Percentiles rank a stretch among this genome's conserved stretches.
These are phyloP conservation scores for Momotus momota DNA, from an alignment of 2,797 vertebrate species.

Conservation along the genomic window DNA sequence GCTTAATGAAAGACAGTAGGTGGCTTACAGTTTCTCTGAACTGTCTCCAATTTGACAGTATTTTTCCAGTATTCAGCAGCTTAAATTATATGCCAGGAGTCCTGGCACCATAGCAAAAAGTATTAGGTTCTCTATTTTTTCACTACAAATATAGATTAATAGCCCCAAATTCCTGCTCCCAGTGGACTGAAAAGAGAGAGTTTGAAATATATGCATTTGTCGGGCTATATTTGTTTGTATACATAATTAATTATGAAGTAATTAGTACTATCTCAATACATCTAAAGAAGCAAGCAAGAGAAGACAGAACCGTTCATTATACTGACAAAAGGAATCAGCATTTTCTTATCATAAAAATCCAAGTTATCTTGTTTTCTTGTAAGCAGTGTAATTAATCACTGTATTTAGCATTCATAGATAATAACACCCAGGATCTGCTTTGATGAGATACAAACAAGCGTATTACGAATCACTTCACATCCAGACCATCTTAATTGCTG, in stretches of 20 bases:
- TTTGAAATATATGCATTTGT: conserved; percentile 18
- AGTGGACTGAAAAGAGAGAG: neutral
- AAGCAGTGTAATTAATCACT: conserved; percentile 70
- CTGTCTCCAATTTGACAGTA: neutral
- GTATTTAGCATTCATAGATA: conserved; percentile 65
- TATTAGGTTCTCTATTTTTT: neutral
- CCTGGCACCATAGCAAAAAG: neutral
- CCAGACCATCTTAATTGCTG: conserved; percentile 39
- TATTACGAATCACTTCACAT: conserved; percentile 60
- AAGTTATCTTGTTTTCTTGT: conserved; percentile 73
- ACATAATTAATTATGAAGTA: conserved; percentile 55
- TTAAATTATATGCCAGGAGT: neutral
- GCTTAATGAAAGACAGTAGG: conserved; percentile 43
- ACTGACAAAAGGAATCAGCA: conserved; percentile 67
- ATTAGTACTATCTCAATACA: conserved; percentile 62
- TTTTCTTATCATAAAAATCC: conserved; percentile 71
- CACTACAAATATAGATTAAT: neutral
- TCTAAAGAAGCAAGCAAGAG: conserved; percentile 61
- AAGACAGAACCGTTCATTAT: conserved; percentile 68
- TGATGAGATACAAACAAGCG: conserved; percentile 63
- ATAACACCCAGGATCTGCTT: conserved; percentile 40
- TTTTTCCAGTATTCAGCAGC: neutral
- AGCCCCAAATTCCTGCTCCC: neutral
- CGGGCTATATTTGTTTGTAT: neutral
- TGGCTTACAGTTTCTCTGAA: neutral